Evolutionary conservation across 1,140 invertebrate genomes (phyloP), one percentile per base, ranked within the genome.

Genomic region (Tetranychus cinnabarinus): DNA sequence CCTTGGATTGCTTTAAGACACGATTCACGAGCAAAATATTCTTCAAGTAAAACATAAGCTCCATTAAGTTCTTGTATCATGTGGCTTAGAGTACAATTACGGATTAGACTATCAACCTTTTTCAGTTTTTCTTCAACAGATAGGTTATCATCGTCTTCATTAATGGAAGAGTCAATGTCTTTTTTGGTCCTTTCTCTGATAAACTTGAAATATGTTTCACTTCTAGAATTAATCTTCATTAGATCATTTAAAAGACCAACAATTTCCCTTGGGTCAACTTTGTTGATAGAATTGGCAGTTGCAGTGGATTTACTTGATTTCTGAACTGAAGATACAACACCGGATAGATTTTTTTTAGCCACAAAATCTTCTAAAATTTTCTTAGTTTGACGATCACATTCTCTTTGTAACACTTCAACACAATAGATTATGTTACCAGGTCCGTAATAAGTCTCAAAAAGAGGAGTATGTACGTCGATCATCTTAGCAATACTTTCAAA

Each of bases 1-100:
- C 61, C 37, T 45, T 59, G 56, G 62, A 66, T 63, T 61, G 73
- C 75, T 73, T 97, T 98, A 39, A 82, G 79, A 0, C 97, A 84
- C 70, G 89, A 97, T 73, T 97, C 89, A 66, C 86, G 83, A 78
- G 97, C 83, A 70, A 95, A 98, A 74, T 88, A 95, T 74, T 90
- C 83, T 71, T 98, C 95, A 58, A 98, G 77, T 39, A 85, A 78
- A 35, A 97, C 80, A 75, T 97, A 98, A 59, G 83, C 81, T 13
- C 86, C 84, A 5, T 96, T 76, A 23, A 96, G 70, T 68, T 96
- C 89, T 72, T 97, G 89, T 75, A 96, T 87, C 55, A 80, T 77
- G 31, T 81, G 79, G 65, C 81, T 84, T 31, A 93, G 73, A 66
- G 88, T 83, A 65, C 84, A 86, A 50, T 82, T 80, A 33, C 78